Conservation (phyloP, 2,797 vertebrate species). For the Danionella dracula region DNA sequence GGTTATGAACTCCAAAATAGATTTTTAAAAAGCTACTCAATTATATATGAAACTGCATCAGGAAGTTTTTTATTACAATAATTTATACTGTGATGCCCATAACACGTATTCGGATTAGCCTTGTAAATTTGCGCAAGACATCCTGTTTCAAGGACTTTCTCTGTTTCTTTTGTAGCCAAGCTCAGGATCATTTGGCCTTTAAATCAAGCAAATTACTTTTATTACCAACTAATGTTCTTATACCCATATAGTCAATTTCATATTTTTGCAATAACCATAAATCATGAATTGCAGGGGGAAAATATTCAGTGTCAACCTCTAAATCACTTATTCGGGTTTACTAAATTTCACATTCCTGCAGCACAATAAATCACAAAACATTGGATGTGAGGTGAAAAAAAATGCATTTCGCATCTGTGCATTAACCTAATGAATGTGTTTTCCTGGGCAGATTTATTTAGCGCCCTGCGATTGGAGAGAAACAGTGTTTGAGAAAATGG, state of each 20-base stretch:
- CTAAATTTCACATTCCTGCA: conserved; percentile 68
- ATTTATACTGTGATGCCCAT: conserved; percentile 17
- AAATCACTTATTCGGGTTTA: conserved; percentile 68
- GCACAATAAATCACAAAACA: conserved; percentile 67
- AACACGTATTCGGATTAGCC: conserved; percentile 40
- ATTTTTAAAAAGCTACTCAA: conserved; percentile 8
- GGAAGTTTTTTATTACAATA: conserved; percentile 23
- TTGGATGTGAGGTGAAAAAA: conserved; percentile 42
- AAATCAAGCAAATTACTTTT: conserved; percentile 73
- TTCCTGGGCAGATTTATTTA: conserved; percentile 45
- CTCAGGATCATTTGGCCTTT: conserved; percentile 53
- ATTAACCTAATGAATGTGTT: conserved; percentile 73
- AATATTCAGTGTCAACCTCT: conserved; percentile 64
- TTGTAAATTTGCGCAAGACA: conserved; percentile 1
- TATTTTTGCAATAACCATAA: conserved; percentile 72
- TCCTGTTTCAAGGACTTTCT: conserved; percentile 23
- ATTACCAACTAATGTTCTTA: conserved; percentile 75
- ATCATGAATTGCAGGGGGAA: conserved; percentile 55
- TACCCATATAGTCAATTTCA: conserved; percentile 73
- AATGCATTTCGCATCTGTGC: conserved; percentile 55
- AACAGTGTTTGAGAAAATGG: conserved; percentile 41
- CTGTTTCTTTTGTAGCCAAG: conserved; percentile 50
- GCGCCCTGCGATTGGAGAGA: conserved; percentile 36
- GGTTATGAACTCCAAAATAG: not conserved
- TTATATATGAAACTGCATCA: conserved; percentile 14